Conservation (phyloP, 2,888 invertebrate species). For the Chloroclysta siterata region DNA sequence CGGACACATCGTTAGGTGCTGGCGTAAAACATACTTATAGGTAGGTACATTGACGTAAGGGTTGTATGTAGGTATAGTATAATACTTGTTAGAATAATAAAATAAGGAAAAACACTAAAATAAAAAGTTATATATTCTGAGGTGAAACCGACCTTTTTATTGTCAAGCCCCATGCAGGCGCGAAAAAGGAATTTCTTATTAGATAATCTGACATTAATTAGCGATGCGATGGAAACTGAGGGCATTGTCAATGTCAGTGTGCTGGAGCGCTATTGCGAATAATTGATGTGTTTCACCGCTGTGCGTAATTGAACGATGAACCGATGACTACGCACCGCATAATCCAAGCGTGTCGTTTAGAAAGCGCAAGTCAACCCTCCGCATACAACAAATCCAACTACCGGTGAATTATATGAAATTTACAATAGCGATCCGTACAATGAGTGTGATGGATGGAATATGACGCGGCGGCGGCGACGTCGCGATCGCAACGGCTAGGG, state of each 20-base stretch:
- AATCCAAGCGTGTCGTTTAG: slow-evolving; percentile 56
- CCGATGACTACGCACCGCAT: slow-evolving; percentile 53
- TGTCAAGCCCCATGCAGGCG: slow-evolving; percentile 37
- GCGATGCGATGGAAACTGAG: slow-evolving; percentile 61
- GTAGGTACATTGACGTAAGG: not conserved
- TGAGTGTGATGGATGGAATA: slow-evolving; percentile 56
- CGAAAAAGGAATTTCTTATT: slow-evolving; percentile 40
- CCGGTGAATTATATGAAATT: slow-evolving; percentile 50
- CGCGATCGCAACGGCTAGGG: slow-evolving; percentile 47
- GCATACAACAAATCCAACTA: slow-evolving; percentile 40
- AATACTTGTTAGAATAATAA: not conserved
- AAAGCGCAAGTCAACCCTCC: slow-evolving; percentile 63
- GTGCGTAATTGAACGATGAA: slow-evolving; percentile 60
- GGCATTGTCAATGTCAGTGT: slow-evolving; percentile 65
- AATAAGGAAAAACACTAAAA: not conserved
- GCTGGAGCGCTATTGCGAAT: slow-evolving; percentile 60
- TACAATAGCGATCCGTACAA: slow-evolving; percentile 54
- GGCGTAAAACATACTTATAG: not conserved
- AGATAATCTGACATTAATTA: slow-evolving; percentile 33
- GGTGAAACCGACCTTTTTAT: not conserved
- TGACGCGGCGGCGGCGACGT: slow-evolving; percentile 46
- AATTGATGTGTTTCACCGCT: slow-evolving; percentile 66
- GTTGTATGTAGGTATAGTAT: not conserved
- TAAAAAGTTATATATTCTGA: not conserved
- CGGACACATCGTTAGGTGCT: not conserved